A percentile compares a stretch with the other conserved stretches of the same genome.
Conservation (phyloP, 2,888 invertebrate genomes). For the Amphimallon solstitiale region DNA sequence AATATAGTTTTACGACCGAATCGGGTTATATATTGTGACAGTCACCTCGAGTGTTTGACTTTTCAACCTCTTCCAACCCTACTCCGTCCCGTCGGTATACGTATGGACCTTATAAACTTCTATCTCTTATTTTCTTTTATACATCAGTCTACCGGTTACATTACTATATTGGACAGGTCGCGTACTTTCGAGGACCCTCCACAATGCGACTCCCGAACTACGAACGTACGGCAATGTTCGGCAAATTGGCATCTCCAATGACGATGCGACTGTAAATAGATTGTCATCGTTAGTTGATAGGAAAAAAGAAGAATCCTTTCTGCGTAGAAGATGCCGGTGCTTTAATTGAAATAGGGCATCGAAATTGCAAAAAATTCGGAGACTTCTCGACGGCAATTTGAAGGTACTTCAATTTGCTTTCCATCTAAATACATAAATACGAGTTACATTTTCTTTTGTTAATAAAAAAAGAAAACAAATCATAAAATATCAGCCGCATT, state of each 20-base stretch:
- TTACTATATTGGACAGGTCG: conserved; percentile 34
- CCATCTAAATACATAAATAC: no score
- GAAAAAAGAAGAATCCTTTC: background rate
- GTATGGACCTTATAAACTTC: conserved; percentile 20
- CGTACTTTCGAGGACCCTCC: conserved; percentile 24
- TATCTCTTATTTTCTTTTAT: conserved; percentile 18
- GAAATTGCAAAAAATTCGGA: conserved; percentile 6
- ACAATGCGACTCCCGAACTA: conserved; percentile 11
- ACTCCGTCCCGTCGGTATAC: background rate
- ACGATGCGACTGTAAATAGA: conserved; percentile 22
- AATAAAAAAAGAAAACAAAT: no score
- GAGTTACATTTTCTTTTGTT: no score
- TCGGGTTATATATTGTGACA: conserved; percentile 32
- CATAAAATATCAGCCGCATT: no score
- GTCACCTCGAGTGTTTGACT: conserved; percentile 34
- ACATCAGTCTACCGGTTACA: conserved; percentile 20
- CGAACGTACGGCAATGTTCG: conserved; percentile 25
- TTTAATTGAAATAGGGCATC: conserved; percentile 7
- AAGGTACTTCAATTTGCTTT: conserved; percentile 8
- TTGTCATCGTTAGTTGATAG: background rate
- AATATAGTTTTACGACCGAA: conserved; percentile 48
- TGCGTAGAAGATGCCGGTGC: background rate
- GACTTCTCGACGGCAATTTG: background rate
- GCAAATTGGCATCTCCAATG: conserved; percentile 29
- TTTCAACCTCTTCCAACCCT: conserved; percentile 11